Evolutionary conservation across 2,797 vertebrate species (phyloP).

Genomic region (Hydrocynus forskahlii): DNA sequence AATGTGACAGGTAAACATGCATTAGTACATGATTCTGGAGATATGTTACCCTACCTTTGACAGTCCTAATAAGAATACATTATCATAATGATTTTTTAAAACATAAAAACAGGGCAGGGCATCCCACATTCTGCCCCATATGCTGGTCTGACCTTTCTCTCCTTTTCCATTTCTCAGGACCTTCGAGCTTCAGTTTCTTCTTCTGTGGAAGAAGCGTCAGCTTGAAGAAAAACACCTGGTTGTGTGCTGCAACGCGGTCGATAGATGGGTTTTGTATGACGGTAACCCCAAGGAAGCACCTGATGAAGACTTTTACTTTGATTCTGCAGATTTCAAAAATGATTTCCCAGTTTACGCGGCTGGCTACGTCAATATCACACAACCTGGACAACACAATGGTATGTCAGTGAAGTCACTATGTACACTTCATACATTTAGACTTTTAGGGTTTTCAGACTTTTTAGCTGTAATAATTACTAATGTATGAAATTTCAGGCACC

Average conservation of each 20-base stretch:
- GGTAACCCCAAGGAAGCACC: neutral
- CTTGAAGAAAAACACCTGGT: neutral
- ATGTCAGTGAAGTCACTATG: neutral
- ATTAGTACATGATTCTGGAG: neutral
- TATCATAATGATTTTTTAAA: too few species aligned
- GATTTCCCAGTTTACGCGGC: neutral
- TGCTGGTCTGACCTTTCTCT: neutral
- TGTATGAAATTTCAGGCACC: too few species aligned
- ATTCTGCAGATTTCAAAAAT: neutral
- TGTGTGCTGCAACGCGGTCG: neutral
- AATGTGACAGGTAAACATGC: neutral
- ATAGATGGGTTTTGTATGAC: neutral
- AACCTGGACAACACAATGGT: neutral
- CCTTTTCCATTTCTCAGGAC: neutral
- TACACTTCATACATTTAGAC: too few species aligned
- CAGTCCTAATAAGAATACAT: too few species aligned
- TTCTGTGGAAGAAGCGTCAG: neutral
- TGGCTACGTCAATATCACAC: constrained; percentile 10
- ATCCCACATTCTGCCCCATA: too few species aligned
- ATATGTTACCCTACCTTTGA: too few species aligned
- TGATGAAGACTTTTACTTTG: neutral
- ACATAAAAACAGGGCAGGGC: too few species aligned
- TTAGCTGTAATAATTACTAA: too few species aligned
- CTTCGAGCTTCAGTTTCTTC: constrained; percentile 4
- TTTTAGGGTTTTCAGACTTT: too few species aligned